phyloP scores from a whole-genome alignment of 2,888 invertebrate genomes.

The Empis stercorea region DNA sequence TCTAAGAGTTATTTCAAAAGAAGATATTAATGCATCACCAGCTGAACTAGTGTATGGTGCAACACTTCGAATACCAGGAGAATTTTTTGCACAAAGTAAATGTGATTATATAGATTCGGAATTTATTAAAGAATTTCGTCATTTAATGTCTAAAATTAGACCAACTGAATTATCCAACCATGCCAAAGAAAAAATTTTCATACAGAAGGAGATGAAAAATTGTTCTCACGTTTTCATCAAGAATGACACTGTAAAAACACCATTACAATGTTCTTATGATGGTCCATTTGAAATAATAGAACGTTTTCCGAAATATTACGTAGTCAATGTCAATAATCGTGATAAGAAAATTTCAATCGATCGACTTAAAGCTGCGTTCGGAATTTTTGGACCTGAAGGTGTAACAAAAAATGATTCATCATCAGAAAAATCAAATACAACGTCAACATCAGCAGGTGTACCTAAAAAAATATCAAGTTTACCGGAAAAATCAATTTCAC shows the following conservation, averaged over 20 bases:
- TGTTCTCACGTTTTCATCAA: slow-evolving; percentile 10
- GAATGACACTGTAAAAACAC: slow-evolving; percentile 4
- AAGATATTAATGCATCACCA: slow-evolving; percentile 17
- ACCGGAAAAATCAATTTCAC: no score
- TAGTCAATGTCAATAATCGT: background rate
- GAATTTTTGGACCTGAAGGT: no score
- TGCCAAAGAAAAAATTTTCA: background rate
- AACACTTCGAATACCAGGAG: slow-evolving; percentile 16
- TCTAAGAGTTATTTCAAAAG: slow-evolving; percentile 17
- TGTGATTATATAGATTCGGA: no score
- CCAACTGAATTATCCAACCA: background rate
- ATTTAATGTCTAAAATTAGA: background rate
- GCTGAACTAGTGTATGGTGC: slow-evolving; percentile 22
- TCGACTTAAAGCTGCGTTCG: slow-evolving; percentile 7
- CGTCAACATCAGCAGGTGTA: no score
- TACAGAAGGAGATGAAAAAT: slow-evolving; percentile 3
- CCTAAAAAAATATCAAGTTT: no score
- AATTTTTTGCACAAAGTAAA: background rate
- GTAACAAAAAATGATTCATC: no score
- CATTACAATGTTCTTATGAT: slow-evolving; percentile 7
- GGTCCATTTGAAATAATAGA: slow-evolving; percentile 7
- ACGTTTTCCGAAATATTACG: slow-evolving; percentile 5
- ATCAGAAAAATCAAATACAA: no score
- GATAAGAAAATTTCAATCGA: slow-evolving; percentile 6
- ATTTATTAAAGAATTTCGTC: slow-evolving; percentile 4